phyloP scores from a whole-genome alignment of 2,113 vertebrate genomes.

The Dendropsophus ebraccatus region DNA sequence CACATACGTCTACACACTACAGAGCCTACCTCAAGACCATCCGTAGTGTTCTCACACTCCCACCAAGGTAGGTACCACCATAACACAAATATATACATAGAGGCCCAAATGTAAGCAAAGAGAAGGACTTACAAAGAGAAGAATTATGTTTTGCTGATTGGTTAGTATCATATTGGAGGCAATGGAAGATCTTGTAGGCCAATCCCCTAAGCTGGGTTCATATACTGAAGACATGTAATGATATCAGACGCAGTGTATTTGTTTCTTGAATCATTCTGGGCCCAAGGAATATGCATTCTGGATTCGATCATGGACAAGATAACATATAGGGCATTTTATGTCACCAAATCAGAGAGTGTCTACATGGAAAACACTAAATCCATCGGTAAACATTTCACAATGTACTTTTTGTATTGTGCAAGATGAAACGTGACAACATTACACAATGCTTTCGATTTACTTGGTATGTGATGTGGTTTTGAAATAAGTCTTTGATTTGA shows the following conservation, averaged over 20 bases:
- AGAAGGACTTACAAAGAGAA: not conserved
- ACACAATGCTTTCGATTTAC: not conserved
- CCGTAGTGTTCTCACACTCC: conserved; percentile 25
- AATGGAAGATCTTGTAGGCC: not conserved
- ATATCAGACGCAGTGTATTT: not conserved
- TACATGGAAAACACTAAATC: not conserved
- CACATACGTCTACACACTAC: not conserved
- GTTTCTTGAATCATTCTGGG: not conserved
- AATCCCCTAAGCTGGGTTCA: not conserved
- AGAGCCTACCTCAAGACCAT: conserved; percentile 34
- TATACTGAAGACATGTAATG: not conserved
- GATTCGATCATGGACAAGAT: not conserved
- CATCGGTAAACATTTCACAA: conserved; percentile 5
- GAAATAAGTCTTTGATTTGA: not conserved
- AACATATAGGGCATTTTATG: not conserved
- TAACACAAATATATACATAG: not conserved
- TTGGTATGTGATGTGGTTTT: too few relatives aligned
- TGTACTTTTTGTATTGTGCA: not conserved
- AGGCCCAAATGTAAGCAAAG: not conserved
- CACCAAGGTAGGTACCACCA: conserved; percentile 37
- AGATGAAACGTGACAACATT: not conserved
- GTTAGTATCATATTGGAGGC: not conserved
- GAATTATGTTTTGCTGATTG: not conserved
- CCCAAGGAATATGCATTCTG: not conserved
- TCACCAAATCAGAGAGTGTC: not conserved